Evolutionary conservation across 2,113 vertebrate species (phyloP), one percentile per base, ranked within the genome.

Genomic region (Notiomystis cincta): DNA sequence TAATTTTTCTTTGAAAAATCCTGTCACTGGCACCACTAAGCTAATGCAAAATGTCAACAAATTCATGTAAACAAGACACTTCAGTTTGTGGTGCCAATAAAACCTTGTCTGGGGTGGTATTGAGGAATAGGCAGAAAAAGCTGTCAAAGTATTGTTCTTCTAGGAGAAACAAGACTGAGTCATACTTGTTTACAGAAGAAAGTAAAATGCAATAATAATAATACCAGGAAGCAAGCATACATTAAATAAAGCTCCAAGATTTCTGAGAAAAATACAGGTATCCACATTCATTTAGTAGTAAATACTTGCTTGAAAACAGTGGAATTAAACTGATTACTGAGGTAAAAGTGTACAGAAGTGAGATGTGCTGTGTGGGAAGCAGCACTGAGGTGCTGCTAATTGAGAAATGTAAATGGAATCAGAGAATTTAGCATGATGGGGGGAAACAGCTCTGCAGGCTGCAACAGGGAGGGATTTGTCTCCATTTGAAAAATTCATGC

Each of bases 1-100:
- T 61, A 82, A 53, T 56, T 82, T 90, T 82, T 94, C 66, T 95
- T 94, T 94, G 75, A 82, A 91, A 87, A 92, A 45, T 76, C 20
- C 54, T 88, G 65, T 89, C 75, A 71, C 19, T 1, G 2, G 56
- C 31, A 30, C 20, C 6, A 10, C 48, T 82, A 79, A 65, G 30
- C 35, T 76, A 56, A 76, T 58, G 53, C 1, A 0, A 45, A 91
- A 82, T 69, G 73, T 84, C 56, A 89, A 30, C n/a, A 35, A 12
- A 93, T 75, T 67, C 65, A 77, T 95, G 73, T 87, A 84, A 91
- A 87, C 0, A 3, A 78, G 69, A 82, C 33, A 2, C 30, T 72
- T 42, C 19, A 64, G 38, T 89, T 51, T 79, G 35, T 92, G 77
- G 28, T 91, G 71, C 70, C 77, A n/a, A 54, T 93, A 87, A 91